Evolutionary conservation across 1,140 invertebrate genomes (phyloP), one percentile per base, ranked within the genome.

Genomic region (Hyles euphorbiae): DNA sequence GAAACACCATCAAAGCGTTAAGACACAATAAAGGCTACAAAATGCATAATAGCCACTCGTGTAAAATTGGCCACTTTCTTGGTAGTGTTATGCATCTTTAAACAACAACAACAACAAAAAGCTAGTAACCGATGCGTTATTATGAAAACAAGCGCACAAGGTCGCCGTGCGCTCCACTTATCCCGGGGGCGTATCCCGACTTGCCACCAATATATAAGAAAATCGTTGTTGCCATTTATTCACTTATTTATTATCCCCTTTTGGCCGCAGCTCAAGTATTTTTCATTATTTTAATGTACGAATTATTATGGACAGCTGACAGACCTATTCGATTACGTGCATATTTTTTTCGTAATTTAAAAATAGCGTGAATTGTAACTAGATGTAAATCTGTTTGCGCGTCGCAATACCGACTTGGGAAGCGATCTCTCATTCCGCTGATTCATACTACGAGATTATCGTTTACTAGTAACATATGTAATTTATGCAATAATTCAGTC

Each of bases 201-300:
- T 67, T 68, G 72, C 70, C 64, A 58, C 60, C 58, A 58, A 76
- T 74, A 82, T 74, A 72, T 83, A 81, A 79, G 73, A 63, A 79
- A 79, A 83, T 81, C 78, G 70, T 55, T 72, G 62, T 72, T 47
- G 66, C 57, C 58, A 58, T 58, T 62, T 60, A 59, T 58, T 53
- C 12, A 47, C 11, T 43, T 70, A 76, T 77, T 76, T 78, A 77
- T 81, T 66, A 56, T 43, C 47, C 53, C 59, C 63, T 66, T 79
- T 83, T 81, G 76, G 74, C 76, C 47, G 49, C 11, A 59, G 68
- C 60, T 78, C 78, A 75, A 75, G 58, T 74, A 73, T 73, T 72
- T 78, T 79, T 76, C 68, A 73, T 61, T 72, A 77, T 70, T 52
- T 58, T 68, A 63, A 78, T 70, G 70, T 46, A 22, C 56, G 61